Evolutionary conservation across 2,113 vertebrate genomes (phyloP).

Genomic region (Coracopsis vasa): DNA sequence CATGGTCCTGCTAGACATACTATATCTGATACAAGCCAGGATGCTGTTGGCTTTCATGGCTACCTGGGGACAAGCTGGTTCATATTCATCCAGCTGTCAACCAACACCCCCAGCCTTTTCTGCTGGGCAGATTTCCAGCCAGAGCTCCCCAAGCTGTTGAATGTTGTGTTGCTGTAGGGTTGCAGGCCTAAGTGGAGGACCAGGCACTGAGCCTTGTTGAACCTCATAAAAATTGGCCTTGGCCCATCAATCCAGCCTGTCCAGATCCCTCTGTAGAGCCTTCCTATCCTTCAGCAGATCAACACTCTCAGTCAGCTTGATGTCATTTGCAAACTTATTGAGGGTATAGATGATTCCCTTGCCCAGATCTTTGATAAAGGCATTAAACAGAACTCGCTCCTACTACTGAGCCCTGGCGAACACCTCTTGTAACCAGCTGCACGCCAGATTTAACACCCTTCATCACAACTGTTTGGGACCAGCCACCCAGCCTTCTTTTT

Average conservation of each 20-base stretch:
- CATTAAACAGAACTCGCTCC: not conserved
- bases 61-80: not conserved
- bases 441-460: not conserved
- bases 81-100: not conserved
- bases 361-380: not conserved
- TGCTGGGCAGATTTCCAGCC: not conserved
- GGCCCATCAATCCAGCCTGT: not conserved
- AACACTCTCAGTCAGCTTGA: not conserved
- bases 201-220: not conserved
- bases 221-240: not conserved
- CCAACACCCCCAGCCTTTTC: not conserved
- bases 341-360: not conserved
- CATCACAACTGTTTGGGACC: not conserved
- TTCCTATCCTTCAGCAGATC: not conserved
- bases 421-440: not conserved
- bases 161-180: not conserved
- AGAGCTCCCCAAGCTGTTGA: not conserved
- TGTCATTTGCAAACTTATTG: not conserved
- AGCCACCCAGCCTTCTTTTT: not conserved
- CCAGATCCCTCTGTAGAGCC: not conserved
- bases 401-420: not conserved
- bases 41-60: not conserved
- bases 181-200: not conserved
- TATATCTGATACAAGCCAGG: not conserved
- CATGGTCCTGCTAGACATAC: not conserved